phyloP scores from a whole-genome alignment of 1,140 invertebrate genomes.

The Popillia japonica region DNA sequence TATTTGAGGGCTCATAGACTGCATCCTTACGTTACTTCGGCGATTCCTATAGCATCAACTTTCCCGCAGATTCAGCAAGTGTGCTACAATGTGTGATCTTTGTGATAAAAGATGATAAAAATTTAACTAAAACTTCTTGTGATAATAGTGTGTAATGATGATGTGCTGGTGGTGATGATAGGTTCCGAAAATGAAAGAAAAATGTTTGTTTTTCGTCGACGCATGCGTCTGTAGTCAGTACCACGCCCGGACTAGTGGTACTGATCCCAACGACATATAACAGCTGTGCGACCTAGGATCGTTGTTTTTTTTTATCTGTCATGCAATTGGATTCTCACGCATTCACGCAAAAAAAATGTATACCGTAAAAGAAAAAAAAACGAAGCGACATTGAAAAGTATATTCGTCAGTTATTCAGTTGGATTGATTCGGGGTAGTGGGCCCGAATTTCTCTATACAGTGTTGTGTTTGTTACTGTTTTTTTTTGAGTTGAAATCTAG shows the following conservation, averaged over 20 bases:
- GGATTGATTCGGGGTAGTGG: not conserved
- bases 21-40: slow-evolving; percentile 64
- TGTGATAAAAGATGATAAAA: slow-evolving; percentile 47
- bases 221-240: slow-evolving; percentile 49
- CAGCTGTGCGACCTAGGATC: slow-evolving; percentile 52
- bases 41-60: slow-evolving; percentile 60
- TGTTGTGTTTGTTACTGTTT: too few relatives aligned
- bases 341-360: not conserved
- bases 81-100: slow-evolving; percentile 67
- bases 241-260: slow-evolving; percentile 55
- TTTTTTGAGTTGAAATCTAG: too few relatives aligned
- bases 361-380: too few relatives aligned
- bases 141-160: slow-evolving; percentile 59
- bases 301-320: slow-evolving; percentile 44
- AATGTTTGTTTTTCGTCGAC: slow-evolving; percentile 37
- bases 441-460: too few relatives aligned
- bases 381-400: too few relatives aligned
- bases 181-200: not conserved
- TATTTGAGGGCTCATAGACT: slow-evolving; percentile 65
- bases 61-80: slow-evolving; percentile 66
- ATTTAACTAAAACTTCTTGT: slow-evolving; percentile 51
- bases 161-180: slow-evolving; percentile 34
- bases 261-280: slow-evolving; percentile 53
- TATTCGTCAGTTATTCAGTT: not conserved
- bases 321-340: not conserved